phyloP scores from a whole-genome alignment of 2,888 invertebrate species.

The Gymnoscelis rufifasciata region DNA sequence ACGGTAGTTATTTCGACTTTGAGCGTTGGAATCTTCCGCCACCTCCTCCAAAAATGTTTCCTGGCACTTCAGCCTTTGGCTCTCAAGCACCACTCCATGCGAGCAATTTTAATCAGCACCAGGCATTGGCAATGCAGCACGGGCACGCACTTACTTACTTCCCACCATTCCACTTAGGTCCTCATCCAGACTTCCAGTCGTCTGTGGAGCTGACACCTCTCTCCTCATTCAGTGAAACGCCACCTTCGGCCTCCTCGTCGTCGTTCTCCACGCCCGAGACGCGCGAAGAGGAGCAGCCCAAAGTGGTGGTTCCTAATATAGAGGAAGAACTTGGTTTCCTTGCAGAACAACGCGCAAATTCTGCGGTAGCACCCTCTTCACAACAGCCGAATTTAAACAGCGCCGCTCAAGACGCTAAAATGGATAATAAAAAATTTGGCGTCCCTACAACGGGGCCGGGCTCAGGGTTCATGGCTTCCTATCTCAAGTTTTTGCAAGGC shows the following conservation, averaged over 20 bases:
- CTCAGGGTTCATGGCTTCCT: constrained; percentile 92
- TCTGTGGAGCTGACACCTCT: constrained; percentile 83
- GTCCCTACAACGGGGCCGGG: constrained; percentile 80
- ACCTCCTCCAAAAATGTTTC: constrained; percentile 84
- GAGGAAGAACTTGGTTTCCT: constrained; percentile 92
- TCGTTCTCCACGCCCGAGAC: constrained; percentile 77
- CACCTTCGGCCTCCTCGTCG: constrained; percentile 79
- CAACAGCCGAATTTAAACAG: constrained; percentile 71
- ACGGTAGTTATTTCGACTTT: constrained; percentile 87
- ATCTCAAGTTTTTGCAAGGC: constrained; percentile 90
- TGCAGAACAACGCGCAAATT: constrained; percentile 80
- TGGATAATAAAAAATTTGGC: constrained; percentile 82
- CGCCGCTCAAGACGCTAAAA: constrained; percentile 74
- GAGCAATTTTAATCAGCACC: constrained; percentile 81
- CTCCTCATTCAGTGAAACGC: constrained; percentile 77
- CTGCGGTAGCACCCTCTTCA: constrained; percentile 75
- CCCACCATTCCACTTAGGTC: constrained; percentile 85
- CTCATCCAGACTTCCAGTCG: constrained; percentile 83
- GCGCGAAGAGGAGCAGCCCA: constrained; percentile 85
- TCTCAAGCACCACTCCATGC: constrained; percentile 79
- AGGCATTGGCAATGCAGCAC: constrained; percentile 83
- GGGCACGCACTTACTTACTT: constrained; percentile 86
- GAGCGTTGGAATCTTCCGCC: constrained; percentile 89
- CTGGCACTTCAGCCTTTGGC: constrained; percentile 78
- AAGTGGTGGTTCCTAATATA: constrained; percentile 93